phyloP scores from a whole-genome alignment of 2,113 vertebrate genomes.

The Oophaga pumilio region DNA sequence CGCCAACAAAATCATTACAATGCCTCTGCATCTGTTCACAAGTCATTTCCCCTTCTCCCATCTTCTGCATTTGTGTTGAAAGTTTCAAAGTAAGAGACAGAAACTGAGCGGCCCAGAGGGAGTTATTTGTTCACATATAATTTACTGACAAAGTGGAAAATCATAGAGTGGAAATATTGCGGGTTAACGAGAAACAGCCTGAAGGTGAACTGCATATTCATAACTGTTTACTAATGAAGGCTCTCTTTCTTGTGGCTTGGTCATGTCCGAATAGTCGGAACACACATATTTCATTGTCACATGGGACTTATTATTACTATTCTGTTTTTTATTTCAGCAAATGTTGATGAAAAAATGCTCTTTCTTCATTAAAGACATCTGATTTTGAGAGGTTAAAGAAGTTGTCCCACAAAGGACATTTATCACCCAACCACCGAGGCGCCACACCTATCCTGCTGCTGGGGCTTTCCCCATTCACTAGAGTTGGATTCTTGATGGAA shows the following conservation, averaged over 20 bases:
- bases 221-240: background rate
- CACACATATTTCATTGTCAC: background rate
- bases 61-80: conserved; percentile 28
- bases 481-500: too few species aligned
- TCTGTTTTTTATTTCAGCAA: background rate
- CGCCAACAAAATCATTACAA: conserved; percentile 31
- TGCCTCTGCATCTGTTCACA: conserved; percentile 36
- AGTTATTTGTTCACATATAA: conserved; percentile 47
- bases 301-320: background rate
- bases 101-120: conserved; percentile 7
- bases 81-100: conserved; percentile 37
- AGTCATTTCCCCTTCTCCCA: conserved; percentile 34
- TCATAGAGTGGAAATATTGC: conserved; percentile 18
- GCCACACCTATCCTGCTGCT: too few species aligned
- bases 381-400: background rate
- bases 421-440: too few species aligned
- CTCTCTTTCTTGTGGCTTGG: background rate
- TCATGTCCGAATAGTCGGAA: background rate
- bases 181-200: conserved; percentile 29
- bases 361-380: background rate
- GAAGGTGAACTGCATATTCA: conserved; percentile 24
- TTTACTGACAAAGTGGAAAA: conserved; percentile 45
- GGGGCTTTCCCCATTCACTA: too few species aligned
- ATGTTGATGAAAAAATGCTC: background rate
- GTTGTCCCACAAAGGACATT: too few species aligned